Percentiles rank a stretch among this genome's conserved stretches.
These are phyloP conservation scores for Pagrus major DNA, from an alignment of 2,113 vertebrate species.

Conservation along the genomic window DNA sequence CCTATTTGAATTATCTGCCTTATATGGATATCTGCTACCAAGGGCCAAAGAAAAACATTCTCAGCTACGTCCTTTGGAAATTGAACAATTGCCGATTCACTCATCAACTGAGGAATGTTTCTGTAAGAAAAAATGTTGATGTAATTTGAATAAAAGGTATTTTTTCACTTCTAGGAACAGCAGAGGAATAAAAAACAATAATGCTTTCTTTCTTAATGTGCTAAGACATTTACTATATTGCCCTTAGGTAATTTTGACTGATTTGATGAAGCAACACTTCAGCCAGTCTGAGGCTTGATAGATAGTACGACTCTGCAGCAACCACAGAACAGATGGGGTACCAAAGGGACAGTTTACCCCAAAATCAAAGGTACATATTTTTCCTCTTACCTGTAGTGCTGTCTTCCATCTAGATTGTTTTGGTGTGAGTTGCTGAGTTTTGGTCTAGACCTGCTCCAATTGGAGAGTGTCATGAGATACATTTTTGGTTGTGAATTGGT, in stretches of 20 bases:
- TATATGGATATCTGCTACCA: constrained; percentile 47
- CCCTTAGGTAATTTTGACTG: not conserved
- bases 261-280: constrained; percentile 4
- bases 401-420: too few species aligned
- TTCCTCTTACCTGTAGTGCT: too few species aligned
- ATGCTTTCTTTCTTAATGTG: constrained; percentile 18
- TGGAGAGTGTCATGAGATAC: too few species aligned
- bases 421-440: too few species aligned
- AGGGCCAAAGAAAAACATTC: constrained; percentile 38
- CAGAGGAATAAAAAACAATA: not conserved
- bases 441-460: too few species aligned
- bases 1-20: constrained; percentile 51
- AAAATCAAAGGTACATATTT: too few species aligned
- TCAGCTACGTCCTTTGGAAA: constrained; percentile 31
- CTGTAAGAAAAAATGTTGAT: constrained; percentile 24
- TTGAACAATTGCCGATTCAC: constrained; percentile 21
- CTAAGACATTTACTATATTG: not conserved
- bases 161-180: not conserved
- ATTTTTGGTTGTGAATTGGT: too few species aligned
- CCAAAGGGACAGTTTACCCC: too few species aligned
- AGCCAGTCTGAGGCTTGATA: not conserved
- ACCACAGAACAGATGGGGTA: not conserved
- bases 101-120: constrained; percentile 47
- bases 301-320: not conserved
- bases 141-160: constrained; percentile 27